These are phyloP conservation scores for Bradypus variegatus DNA, from an alignment of 2,797 vertebrate species.

Conservation along the genomic window DNA sequence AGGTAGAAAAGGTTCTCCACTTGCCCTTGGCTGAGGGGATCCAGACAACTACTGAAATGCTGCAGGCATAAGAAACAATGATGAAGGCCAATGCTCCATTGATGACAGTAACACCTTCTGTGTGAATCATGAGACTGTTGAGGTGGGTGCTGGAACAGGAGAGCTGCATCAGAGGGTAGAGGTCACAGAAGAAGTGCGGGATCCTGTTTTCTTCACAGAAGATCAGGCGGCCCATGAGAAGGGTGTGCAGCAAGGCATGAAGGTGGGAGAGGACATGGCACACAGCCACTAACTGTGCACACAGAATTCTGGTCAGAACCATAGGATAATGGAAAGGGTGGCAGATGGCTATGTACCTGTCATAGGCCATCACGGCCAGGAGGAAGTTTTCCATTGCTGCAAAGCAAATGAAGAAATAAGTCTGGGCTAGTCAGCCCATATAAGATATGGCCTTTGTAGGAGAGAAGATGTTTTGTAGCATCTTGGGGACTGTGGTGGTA, in stretches of 20 bases:
- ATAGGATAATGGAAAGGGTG: conserved; percentile 55
- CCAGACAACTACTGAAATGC: neutral
- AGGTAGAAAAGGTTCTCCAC: conserved; percentile 35
- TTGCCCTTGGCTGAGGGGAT: conserved; percentile 35
- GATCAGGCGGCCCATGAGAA: conserved; percentile 28
- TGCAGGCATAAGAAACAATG: conserved; percentile 36
- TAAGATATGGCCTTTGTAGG: conserved; percentile 60
- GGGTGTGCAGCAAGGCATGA: conserved; percentile 45
- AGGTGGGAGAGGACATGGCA: conserved; percentile 59
- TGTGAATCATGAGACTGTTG: conserved; percentile 55
- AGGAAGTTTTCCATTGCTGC: conserved; percentile 64
- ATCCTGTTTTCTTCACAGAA: conserved; percentile 58
- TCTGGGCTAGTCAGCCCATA: conserved; percentile 57
- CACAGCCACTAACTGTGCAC: conserved; percentile 34
- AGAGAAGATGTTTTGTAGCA: conserved; percentile 63
- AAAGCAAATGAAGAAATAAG: conserved; percentile 65
- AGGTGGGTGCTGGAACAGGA: conserved; percentile 45
- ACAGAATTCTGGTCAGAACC: conserved; percentile 57
- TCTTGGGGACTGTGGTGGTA: conserved; percentile 58
- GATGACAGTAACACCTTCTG: conserved; percentile 37
- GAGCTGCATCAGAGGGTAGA: conserved; percentile 58
- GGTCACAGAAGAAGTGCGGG: conserved; percentile 61
- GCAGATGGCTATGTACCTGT: conserved; percentile 66
- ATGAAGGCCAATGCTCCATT: conserved; percentile 34
- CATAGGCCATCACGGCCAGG: conserved; percentile 63